phyloP scores from a whole-genome alignment of 2,888 invertebrate species.

The Chironomus riparius region DNA sequence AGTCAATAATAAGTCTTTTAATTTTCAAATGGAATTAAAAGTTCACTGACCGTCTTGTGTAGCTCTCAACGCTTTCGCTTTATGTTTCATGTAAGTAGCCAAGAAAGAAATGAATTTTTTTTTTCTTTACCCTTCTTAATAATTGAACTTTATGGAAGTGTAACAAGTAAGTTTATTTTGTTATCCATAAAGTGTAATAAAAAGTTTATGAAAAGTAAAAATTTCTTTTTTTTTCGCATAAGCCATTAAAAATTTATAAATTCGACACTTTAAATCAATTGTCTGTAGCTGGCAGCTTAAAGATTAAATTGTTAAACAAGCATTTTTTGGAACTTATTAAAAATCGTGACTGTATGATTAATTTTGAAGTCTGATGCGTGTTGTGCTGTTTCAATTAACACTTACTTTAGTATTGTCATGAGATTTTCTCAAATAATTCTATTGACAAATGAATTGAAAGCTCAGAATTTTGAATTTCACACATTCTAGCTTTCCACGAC shows the following conservation, averaged over 20 bases:
- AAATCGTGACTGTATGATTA: no score
- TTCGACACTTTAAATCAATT: not conserved
- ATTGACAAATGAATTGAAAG: no score
- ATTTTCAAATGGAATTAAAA: not conserved
- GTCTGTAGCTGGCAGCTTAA: not conserved
- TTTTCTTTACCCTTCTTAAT: not conserved
- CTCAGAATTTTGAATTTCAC: no score
- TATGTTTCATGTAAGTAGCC: not conserved
- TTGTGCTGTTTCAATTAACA: no score
- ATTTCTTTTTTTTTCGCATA: not conserved
- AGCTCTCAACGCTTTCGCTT: not conserved
- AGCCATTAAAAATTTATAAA: not conserved
- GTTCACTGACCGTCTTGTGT: not conserved
- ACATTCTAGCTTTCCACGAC: no score
- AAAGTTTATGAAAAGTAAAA: not conserved
- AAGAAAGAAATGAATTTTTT: not conserved
- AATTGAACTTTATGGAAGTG: not conserved
- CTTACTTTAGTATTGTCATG: no score
- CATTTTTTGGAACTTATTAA: no score
- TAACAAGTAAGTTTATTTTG: not conserved
- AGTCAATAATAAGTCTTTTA: not conserved
- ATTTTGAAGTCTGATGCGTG: no score
- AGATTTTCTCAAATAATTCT: no score
- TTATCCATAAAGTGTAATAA: not conserved
- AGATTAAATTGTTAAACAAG: no score